Evolutionary conservation across 2,888 invertebrate species (phyloP).

Genomic region (Tetheella fluctuosa): DNA sequence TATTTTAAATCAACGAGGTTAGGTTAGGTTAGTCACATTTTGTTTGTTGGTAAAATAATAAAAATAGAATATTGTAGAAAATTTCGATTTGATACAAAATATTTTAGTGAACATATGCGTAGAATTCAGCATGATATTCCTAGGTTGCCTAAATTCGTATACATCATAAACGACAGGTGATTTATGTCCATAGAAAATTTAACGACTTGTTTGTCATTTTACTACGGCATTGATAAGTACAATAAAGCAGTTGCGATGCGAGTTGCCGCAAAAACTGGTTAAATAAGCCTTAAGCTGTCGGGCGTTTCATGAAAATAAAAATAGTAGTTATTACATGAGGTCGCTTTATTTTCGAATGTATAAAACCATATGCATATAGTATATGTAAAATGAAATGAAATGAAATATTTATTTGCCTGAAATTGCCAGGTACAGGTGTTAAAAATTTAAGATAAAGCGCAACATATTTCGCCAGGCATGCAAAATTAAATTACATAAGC

Average conservation of each 20-base stretch:
- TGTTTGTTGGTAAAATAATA: too few species aligned
- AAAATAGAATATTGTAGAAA: too few species aligned
- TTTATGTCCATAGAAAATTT: slow-evolving; percentile 60
- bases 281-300: slow-evolving; percentile 48
- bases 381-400: too few species aligned
- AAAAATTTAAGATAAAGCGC: too few species aligned
- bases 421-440: too few species aligned
- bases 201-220: slow-evolving; percentile 63
- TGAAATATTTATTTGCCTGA: too few species aligned
- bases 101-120: too few species aligned
- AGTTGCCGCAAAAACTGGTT: slow-evolving; percentile 57
- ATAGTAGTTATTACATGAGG: slow-evolving; percentile 24
- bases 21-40: too few species aligned
- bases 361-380: neutral
- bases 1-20: too few species aligned
- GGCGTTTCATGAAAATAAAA: slow-evolving; percentile 43
- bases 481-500: too few species aligned
- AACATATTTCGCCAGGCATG: too few species aligned
- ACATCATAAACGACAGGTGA: slow-evolving; percentile 41
- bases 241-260: slow-evolving; percentile 48
- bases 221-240: slow-evolving; percentile 58
- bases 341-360: slow-evolving; percentile 24
- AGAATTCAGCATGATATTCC: neutral
- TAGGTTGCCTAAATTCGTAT: slow-evolving; percentile 18
- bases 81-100: too few species aligned